These are phyloP conservation scores for Oreochromis mossambicus DNA, from an alignment of 2,797 vertebrate species.

Conservation along the genomic window DNA sequence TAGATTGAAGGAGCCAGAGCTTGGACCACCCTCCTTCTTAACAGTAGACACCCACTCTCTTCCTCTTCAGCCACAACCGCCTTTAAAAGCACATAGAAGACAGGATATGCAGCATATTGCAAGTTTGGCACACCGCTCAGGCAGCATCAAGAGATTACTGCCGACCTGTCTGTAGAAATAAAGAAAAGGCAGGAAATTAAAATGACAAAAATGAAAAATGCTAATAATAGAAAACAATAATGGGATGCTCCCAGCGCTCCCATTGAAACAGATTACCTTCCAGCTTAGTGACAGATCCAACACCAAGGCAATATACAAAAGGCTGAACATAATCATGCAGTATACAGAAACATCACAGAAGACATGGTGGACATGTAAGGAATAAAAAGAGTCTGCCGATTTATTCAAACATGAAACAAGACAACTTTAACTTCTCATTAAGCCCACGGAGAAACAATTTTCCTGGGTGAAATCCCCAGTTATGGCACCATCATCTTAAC, in stretches of 20 bases:
- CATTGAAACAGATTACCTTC: not conserved
- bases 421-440: not conserved
- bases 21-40: not conserved
- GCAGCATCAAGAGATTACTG: not conserved
- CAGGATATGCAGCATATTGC: not conserved
- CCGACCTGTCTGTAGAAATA: not conserved
- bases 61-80: not conserved
- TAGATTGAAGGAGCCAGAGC: not conserved
- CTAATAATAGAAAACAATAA: not conserved
- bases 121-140: not conserved
- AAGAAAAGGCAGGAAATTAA: not conserved
- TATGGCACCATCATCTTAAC: not conserved
- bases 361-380: not conserved
- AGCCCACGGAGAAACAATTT: not conserved
- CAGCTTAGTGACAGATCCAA: not conserved
- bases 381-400: not conserved
- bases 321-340: not conserved
- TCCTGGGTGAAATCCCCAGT: not conserved
- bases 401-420: not conserved
- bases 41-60: fast-evolving
- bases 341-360: not conserved
- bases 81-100: not conserved
- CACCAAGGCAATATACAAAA: not conserved
- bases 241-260: constrained; percentile 2
- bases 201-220: not conserved